These are phyloP conservation scores for Philaethria dido DNA, from an alignment of 2,888 invertebrate genomes.

Conservation along the genomic window DNA sequence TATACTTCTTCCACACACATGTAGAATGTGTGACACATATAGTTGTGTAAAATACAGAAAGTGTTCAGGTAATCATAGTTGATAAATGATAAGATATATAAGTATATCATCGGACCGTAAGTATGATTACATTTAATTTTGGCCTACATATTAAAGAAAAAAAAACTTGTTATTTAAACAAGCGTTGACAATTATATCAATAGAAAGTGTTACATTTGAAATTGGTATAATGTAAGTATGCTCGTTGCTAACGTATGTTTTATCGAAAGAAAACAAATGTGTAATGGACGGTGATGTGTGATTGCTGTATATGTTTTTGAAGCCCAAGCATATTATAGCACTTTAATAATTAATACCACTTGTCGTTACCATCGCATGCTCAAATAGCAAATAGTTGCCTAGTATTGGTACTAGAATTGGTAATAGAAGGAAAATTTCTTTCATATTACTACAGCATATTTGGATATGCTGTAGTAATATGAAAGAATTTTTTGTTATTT, in stretches of 20 bases:
- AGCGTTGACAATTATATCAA: neutral
- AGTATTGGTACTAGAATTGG: no score
- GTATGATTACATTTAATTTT: conserved; percentile 34
- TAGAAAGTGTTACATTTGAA: neutral
- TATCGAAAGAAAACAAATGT: neutral
- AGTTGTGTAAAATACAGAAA: conserved; percentile 3
- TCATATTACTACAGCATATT: no score
- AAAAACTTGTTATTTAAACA: neutral
- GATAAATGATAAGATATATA: conserved; percentile 44
- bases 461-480: no score
- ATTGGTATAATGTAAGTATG: neutral
- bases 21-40: neutral
- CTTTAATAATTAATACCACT: no score
- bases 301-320: neutral
- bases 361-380: neutral
- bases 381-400: no score
- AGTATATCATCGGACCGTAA: conserved; percentile 22
- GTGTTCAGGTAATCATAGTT: conserved; percentile 33
- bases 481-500: no score
- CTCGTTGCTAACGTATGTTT: no score
- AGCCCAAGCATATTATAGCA: no score
- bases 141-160: conserved; percentile 28
- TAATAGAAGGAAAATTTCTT: no score
- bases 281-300: neutral
- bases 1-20: neutral